Base-by-base conservation (phyloP, 2,888 invertebrate species). In the Onchidella celtica region DNA sequence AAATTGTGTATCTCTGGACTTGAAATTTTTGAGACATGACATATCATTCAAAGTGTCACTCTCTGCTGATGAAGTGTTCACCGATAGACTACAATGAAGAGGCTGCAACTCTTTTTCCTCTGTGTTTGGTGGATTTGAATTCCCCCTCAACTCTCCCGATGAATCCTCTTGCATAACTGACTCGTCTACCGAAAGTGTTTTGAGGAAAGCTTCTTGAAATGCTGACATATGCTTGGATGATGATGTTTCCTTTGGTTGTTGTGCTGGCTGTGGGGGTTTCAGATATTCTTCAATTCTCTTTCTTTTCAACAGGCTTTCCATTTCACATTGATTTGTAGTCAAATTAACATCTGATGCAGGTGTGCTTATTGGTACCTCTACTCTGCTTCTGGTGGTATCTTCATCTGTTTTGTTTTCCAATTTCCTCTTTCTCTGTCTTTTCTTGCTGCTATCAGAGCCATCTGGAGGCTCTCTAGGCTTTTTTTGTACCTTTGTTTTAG, bases 361-460 rank as follows among this genome's bases (percentile, higher is more conserved):
- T 75, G 29, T 74, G 24, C 34, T 57, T 3, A n/a, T n/a, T n/a
- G n/a, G n/a, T n/a, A n/a, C n/a, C n/a, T n/a, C n/a, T n/a, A n/a
- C n/a, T n/a, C n/a, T n/a, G n/a, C n/a, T n/a, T n/a, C n/a, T n/a
- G n/a, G n/a, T n/a, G n/a, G n/a, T n/a, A n/a, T 77, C 78, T 3
- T 34, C 47, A 11, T 40, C 61, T 40, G 47, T 38, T 14, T 27
- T 29, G 21, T 24, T 63, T 17, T 38, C 34, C 17, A 11, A 6
- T 47, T 68, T 73, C 36, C 74, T 75, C 59, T 83, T 84, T 79
- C 83, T 84, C 27, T 69, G 40, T 66, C 81, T 83, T 81, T 85
- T 85, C 47, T 85, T 84, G 0, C 78, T 59, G 17, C 69, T 11
- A 29, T 34, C 63, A 40, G 4, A 29, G 27, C 32, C 66, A 38